These are phyloP conservation scores for Drosophila flavopinicola DNA, from an alignment of 2,888 invertebrate species.

Conservation along the genomic window DNA sequence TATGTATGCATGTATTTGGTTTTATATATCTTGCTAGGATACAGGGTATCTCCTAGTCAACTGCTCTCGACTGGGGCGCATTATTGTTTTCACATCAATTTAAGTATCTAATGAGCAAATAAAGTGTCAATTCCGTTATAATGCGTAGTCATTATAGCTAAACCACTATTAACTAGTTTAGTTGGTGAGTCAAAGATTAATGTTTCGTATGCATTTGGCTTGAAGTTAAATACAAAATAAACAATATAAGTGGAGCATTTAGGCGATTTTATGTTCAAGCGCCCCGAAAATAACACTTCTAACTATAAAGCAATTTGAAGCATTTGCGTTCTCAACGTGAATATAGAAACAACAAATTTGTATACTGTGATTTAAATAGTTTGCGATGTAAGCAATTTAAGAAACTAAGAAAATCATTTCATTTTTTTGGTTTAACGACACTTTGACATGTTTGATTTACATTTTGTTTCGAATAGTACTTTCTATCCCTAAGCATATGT, in stretches of 20 bases:
- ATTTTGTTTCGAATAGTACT: too few relatives aligned
- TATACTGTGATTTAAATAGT: too few relatives aligned
- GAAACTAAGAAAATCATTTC: too few relatives aligned
- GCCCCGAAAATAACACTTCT: too few relatives aligned
- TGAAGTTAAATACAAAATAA: neutral
- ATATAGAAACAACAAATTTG: too few relatives aligned
- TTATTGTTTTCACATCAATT: slow-evolving; percentile 15
- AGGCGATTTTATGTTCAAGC: too few relatives aligned
- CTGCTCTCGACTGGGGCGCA: neutral
- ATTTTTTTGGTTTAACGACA: too few relatives aligned
- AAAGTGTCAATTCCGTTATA: slow-evolving; percentile 34
- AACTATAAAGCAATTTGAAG: too few relatives aligned
- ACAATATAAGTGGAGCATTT: neutral
- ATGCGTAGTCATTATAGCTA: neutral
- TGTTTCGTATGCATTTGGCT: neutral
- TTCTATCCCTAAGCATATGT: too few relatives aligned
- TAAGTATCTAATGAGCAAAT: slow-evolving; percentile 17
- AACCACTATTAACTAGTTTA: slow-evolving; percentile 15
- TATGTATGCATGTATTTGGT: neutral
- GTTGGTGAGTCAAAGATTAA: neutral
- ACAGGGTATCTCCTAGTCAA: neutral
- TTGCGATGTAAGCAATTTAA: too few relatives aligned
- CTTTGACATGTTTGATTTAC: too few relatives aligned
- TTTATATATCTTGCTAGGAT: neutral
- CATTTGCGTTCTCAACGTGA: too few relatives aligned